Evolutionary conservation across 2,797 vertebrate species (phyloP).

Genomic region (Sebastes minor): DNA sequence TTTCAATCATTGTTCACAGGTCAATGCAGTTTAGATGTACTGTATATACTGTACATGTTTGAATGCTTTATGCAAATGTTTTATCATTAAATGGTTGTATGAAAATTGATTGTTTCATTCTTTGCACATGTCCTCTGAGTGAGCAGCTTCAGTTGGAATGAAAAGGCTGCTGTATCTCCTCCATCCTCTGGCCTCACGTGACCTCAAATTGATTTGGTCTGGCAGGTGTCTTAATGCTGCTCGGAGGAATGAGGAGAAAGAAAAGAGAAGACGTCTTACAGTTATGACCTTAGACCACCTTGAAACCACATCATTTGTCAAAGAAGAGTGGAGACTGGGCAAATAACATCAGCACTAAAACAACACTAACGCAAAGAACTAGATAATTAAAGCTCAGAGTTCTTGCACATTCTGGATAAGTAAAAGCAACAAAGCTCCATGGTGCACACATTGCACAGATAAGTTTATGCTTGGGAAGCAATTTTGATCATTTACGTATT

Average conservation of each 20-base stretch:
- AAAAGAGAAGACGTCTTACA: background rate
- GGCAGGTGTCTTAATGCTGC: background rate
- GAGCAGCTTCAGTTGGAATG: background rate
- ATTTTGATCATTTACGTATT: background rate
- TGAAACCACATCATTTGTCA: background rate
- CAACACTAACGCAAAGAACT: background rate
- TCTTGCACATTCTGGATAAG: background rate
- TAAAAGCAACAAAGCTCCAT: background rate
- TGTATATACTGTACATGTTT: constrained; percentile 20
- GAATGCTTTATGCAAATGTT: background rate
- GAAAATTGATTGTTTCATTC: background rate
- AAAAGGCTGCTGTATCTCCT: background rate
- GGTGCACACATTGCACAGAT: background rate
- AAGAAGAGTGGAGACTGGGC: background rate
- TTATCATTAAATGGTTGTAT: constrained; percentile 20
- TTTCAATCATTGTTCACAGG: background rate
- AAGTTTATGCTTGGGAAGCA: background rate
- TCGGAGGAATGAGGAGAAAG: background rate
- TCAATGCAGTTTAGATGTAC: background rate
- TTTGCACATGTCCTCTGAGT: background rate
- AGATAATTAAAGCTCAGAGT: background rate
- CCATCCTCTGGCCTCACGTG: background rate
- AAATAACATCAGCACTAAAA: background rate
- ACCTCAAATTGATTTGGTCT: constrained; percentile 1
- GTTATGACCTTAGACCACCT: background rate